These are phyloP conservation scores for Lasioglossum vierecki DNA, from an alignment of 2,888 invertebrate species.

Conservation along the genomic window DNA sequence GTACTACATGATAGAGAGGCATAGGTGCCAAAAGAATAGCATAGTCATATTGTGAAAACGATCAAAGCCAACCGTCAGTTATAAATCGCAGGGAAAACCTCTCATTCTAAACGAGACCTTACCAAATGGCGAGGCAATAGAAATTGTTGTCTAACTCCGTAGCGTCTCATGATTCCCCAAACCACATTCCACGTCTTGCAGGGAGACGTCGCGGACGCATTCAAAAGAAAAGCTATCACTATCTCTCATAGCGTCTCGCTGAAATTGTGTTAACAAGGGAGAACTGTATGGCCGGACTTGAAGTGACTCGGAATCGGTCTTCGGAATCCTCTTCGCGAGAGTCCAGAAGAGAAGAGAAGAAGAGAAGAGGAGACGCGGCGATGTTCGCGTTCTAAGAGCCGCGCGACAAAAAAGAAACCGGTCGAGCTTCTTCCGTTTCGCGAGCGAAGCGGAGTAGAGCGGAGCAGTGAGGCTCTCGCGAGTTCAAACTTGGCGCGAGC, in stretches of 20 bases:
- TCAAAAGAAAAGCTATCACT: not conserved
- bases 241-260: not conserved
- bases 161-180: not conserved
- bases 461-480: constrained; percentile 19
- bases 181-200: not conserved
- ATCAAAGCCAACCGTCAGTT: no score
- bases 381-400: constrained; percentile 39
- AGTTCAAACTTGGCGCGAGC: constrained; percentile 59
- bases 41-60: no score
- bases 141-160: not conserved
- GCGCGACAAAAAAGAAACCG: constrained; percentile 64
- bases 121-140: not conserved
- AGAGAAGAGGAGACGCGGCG: constrained; percentile 9
- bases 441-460: constrained; percentile 38
- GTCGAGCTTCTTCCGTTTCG: constrained; percentile 63
- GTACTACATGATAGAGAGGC: not conserved
- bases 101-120: not conserved
- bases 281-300: not conserved
- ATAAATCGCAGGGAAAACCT: not conserved
- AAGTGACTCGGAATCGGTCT: not conserved
- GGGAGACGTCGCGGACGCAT: not conserved
- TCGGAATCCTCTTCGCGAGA: constrained; percentile 26
- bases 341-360: not conserved
- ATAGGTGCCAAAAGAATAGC: no score
- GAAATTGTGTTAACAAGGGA: constrained; percentile 4